Evolutionary conservation across 2,888 invertebrate genomes (phyloP).

Genomic region (Aphidius colemani): DNA sequence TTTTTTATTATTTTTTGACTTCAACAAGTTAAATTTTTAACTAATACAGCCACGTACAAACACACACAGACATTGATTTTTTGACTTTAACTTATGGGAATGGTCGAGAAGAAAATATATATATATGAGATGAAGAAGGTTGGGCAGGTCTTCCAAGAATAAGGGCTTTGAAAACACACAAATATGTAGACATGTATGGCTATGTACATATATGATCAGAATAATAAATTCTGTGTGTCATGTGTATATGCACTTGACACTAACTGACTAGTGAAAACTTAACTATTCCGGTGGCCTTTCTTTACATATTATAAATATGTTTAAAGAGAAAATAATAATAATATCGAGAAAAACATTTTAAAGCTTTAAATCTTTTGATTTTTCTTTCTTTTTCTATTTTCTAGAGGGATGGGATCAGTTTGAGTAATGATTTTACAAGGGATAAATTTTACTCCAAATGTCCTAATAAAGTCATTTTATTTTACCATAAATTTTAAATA

Average conservation of each 20-base stretch:
- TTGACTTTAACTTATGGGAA: not conserved
- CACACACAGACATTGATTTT: not conserved
- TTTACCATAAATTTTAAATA: no score
- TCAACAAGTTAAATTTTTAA: no score
- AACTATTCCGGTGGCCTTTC: constrained; percentile 5
- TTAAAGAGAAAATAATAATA: not conserved
- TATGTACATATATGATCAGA: no score
- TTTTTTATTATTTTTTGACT: no score
- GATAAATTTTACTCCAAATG: no score
- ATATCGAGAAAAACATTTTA: not conserved
- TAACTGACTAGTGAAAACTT: constrained; percentile 3
- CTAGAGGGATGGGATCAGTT: no score
- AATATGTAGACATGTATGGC: not conserved
- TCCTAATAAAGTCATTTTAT: no score
- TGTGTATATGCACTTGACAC: constrained; percentile 12
- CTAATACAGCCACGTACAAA: no score
- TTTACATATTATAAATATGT: not conserved
- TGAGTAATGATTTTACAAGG: no score
- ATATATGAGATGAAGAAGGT: not conserved
- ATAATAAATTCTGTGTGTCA: no score
- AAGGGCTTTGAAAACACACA: constrained; percentile 11
- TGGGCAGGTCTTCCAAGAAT: constrained; percentile 9
- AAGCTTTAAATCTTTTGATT: no score
- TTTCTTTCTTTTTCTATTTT: no score
- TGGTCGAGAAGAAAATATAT: not conserved